Percentiles rank a stretch among this genome's conserved stretches.
phyloP scores from a whole-genome alignment of 2,888 invertebrate genomes.

The Megamerina dolium region DNA sequence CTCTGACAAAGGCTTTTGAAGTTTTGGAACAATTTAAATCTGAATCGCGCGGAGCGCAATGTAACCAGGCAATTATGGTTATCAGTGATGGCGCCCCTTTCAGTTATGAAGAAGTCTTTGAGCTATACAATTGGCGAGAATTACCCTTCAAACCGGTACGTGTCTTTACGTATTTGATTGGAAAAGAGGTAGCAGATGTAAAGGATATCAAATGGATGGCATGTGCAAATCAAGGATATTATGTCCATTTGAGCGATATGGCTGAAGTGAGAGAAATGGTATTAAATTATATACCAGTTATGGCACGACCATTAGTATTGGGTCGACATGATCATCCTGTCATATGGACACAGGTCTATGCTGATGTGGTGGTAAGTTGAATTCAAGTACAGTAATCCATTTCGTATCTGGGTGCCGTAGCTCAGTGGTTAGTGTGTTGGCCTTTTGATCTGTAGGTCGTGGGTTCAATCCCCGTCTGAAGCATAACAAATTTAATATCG shows the following conservation, averaged over 20 bases:
- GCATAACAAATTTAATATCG: too few relatives aligned
- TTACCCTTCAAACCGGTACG: slow-evolving; percentile 76
- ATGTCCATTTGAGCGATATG: slow-evolving; percentile 91
- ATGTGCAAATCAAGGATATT: slow-evolving; percentile 92
- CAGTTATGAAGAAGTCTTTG: slow-evolving; percentile 87
- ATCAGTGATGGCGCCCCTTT: slow-evolving; percentile 98
- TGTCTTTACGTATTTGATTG: slow-evolving; percentile 97
- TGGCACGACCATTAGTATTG: slow-evolving; percentile 91
- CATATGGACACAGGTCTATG: slow-evolving; percentile 97
- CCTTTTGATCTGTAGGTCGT: too few relatives aligned
- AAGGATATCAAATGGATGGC: slow-evolving; percentile 97
- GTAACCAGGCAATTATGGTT: slow-evolving; percentile 96
- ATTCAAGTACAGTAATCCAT: not conserved
- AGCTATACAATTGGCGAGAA: slow-evolving; percentile 78
- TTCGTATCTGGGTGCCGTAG: too few relatives aligned
- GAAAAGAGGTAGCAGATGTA: slow-evolving; percentile 86
- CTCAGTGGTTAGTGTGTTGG: too few relatives aligned
- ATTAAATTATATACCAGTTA: slow-evolving; percentile 91
- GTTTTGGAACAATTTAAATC: slow-evolving; percentile 64
- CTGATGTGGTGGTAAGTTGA: slow-evolving; percentile 72
- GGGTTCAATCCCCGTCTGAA: too few relatives aligned
- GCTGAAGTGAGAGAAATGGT: slow-evolving; percentile 97
- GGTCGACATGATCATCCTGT: slow-evolving; percentile 77
- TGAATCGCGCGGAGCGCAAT: slow-evolving; percentile 62
- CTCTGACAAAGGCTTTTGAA: slow-evolving; percentile 83